Conservation (phyloP, 2,113 vertebrate species). For the Corydoras sp. region DNA sequence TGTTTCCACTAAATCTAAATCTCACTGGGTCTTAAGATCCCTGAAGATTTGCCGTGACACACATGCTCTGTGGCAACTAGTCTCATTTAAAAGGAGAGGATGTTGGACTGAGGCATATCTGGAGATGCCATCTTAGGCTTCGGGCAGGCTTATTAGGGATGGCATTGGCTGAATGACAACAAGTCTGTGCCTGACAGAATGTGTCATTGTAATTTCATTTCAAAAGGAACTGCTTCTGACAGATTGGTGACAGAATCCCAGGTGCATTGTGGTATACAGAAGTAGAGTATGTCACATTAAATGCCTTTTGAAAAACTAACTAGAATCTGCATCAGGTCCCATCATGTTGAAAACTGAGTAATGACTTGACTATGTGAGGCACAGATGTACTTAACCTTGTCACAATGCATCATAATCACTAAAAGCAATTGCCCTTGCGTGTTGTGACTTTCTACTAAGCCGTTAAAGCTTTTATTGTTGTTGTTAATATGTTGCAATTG, state of each 20-base stretch:
- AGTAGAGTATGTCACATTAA: too few species aligned
- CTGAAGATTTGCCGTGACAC: conserved; percentile 21
- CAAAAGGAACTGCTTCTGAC: neutral
- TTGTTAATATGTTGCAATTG: neutral
- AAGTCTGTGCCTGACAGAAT: conserved; percentile 27
- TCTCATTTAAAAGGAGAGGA: conserved; percentile 34
- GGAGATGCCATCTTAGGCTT: conserved; percentile 23
- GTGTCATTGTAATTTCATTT: conserved; percentile 9
- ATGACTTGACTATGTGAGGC: too few species aligned
- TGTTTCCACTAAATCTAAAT: conserved; percentile 5
- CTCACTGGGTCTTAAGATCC: conserved; percentile 15
- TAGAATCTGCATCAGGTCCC: too few species aligned
- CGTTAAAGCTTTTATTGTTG: conserved; percentile 12
- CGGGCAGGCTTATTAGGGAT: conserved; percentile 15
- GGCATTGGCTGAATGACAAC: conserved; percentile 32
- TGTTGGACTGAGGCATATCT: conserved; percentile 25
- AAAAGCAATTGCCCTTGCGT: conserved; percentile 14
- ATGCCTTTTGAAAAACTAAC: too few species aligned
- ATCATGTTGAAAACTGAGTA: too few species aligned
- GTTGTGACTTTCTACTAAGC: conserved; percentile 25
- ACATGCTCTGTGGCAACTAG: conserved; percentile 15
- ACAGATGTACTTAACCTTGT: conserved; percentile 20
- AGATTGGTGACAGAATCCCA: too few species aligned
- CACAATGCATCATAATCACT: conserved; percentile 24
- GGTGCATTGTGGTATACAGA: too few species aligned